Conservation (phyloP, 2,888 invertebrate species). For the Drosophila neutralis region DNA sequence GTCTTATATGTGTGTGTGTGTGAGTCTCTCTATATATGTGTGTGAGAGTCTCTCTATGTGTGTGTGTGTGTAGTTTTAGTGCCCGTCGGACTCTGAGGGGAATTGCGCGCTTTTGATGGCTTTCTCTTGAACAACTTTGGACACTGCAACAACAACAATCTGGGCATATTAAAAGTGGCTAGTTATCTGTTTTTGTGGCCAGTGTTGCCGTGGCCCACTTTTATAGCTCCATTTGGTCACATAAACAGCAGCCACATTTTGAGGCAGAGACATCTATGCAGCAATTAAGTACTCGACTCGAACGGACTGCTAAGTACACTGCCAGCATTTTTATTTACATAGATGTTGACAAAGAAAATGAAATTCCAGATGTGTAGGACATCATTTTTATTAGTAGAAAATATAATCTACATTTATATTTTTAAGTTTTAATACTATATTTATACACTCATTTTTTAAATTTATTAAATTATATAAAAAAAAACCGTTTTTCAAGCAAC, state of each 20-base stretch:
- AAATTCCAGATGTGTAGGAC: not conserved
- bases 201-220: conserved; percentile 67
- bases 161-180: conserved; percentile 65
- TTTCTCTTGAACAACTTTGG: conserved; percentile 72
- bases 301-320: conserved; percentile 24
- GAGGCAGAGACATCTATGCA: conserved; percentile 8
- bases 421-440: not conserved
- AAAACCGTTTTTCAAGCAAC: not conserved
- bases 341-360: not conserved
- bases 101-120: conserved; percentile 73
- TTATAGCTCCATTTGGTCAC: conserved; percentile 74
- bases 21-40: not conserved
- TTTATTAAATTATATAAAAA: not conserved
- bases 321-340: not conserved
- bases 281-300: conserved; percentile 46
- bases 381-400: not conserved
- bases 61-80: conserved; percentile 48
- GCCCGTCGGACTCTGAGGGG: conserved; percentile 55
- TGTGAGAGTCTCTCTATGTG: not conserved
- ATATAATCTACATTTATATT: not conserved
- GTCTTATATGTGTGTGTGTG: conserved; percentile 16
- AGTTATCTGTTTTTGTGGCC: conserved; percentile 63
- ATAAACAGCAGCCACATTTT: conserved; percentile 24
- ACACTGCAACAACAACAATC: conserved; percentile 48
- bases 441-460: no score